phyloP scores from a whole-genome alignment of 2,113 vertebrate species.

The Rallus limicola region DNA sequence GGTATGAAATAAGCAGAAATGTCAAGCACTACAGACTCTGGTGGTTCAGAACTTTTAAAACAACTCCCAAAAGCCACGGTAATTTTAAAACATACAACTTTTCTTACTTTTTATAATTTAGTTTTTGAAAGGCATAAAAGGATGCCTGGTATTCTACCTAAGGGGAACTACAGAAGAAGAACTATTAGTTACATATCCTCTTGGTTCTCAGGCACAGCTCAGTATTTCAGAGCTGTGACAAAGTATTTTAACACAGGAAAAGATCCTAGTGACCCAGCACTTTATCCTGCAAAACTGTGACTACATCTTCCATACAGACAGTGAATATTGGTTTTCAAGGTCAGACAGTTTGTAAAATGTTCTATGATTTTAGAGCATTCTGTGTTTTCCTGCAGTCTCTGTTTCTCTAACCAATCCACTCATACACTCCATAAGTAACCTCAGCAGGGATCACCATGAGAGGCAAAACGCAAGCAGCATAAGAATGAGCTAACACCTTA shows the following conservation, averaged over 20 bases:
- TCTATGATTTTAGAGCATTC: background rate
- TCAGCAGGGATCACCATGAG: background rate
- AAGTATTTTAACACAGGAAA: background rate
- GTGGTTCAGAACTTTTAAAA: background rate
- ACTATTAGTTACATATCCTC: background rate
- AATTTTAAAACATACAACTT: background rate
- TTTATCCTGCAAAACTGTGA: conserved; percentile 7
- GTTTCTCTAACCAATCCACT: background rate
- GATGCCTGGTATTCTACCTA: background rate
- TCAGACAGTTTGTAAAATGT: conserved; percentile 3
- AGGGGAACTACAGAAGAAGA: background rate
- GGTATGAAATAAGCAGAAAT: background rate
- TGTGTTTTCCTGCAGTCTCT: background rate
- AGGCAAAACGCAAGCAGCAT: background rate
- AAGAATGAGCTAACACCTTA: background rate
- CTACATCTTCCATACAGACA: background rate
- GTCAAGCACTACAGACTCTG: background rate
- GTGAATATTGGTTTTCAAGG: background rate
- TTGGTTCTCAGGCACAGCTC: background rate
- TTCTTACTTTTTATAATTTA: background rate
- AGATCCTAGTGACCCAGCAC: background rate
- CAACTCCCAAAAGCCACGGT: background rate
- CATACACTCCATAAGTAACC: background rate
- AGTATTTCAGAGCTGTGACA: background rate
- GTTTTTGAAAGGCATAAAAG: background rate